Base-by-base conservation (phyloP, 1,140 invertebrate species). In the Diorhabda elongata region DNA sequence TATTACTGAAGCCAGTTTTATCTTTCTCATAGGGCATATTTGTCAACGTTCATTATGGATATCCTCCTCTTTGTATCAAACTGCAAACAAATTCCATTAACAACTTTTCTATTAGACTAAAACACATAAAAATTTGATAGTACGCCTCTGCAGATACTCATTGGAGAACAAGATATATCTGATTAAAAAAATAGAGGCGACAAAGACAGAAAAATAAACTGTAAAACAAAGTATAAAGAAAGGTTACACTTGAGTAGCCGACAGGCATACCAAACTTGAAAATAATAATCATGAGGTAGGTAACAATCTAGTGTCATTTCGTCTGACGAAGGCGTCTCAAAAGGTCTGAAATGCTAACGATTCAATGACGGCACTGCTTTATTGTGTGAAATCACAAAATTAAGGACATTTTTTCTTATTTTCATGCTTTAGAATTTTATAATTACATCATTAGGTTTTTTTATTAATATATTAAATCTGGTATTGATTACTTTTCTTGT, bases 251-350 rank as follows among this genome's bases (percentile, higher is more conserved):
- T 52, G 47, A n/a, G 47, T 52, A 52, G 6, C 47, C 47, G 65
- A 67, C 61, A 64, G 58, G 60, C 61, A 47, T 58, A 68, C 69
- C 66, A 73, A 74, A 74, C 69, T 71, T 58, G 71, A 75, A 65
- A 58, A 65, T 67, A 69, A 73, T 75, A 69, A 73, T 75, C 73
- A 73, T 75, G 71, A 71, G 73, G 71, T 73, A 71, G 73, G 67
- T 73, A 71, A 73, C 73, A 71, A 73, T 69, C 64, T 67, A 71
- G 71, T 75, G 73, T 75, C 73, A 75, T 73, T 75, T 73, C 70
- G 63, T 47, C 71, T 67, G 71, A 74, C 73, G 71, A 68, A 75
- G 73, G 73, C 71, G 73, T 71, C 73, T 73, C 71, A 75, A 75
- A 75, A 71, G 69, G 41, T 61, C 69, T 69, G 72, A 73, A 71